Base-by-base conservation (phyloP, 1,140 invertebrate species). In the Cataglyphis hispanica region DNA sequence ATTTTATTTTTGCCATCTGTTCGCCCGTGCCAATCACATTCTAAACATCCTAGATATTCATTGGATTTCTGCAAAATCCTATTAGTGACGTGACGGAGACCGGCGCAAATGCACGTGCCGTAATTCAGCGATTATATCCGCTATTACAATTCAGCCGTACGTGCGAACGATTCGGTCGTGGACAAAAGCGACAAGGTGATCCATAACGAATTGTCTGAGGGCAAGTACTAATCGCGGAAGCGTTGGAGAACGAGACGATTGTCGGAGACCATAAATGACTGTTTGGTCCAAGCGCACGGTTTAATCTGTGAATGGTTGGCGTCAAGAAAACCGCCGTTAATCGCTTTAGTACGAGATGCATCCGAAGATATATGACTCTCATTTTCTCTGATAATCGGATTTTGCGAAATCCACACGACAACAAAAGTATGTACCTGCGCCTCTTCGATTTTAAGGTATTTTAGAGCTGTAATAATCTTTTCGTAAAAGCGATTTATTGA, bases 101-200 rank as follows among this genome's bases (percentile, higher is more conserved):
- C 16, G 22, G 2, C 10, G 34, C 11, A 81, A 81, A 81, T 69
- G 37, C 66, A 31, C 25, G 11, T 72, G n/a, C 69, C 22, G 31
- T 60, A 43, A 81, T 70, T 72, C 78, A 60, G 25, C 53, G 34
- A 67, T 70, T 72, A 50, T 50, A 53, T 72, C 25, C 37, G 50
- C 50, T 72, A 58, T 81, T 81, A 72, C 78, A 72, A 81, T 81
- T 70, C 66, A 43, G 13, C 16, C 22, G 22, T 56, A 56, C 34
- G 40, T n/a, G 34, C 64, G 5, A 25, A 70, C 66, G 10, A 60
- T 69, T 60, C 66, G 50, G 22, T 70, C 64, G 67, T 31, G 19
- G 16, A 67, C 43, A 80, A 69, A 80, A 43, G 50, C 64, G 50
- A 70, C 64, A 70, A 81, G 37, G 0, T 58, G 66, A 58, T 72